These are phyloP conservation scores for Hyperopisus bebe DNA, from an alignment of 2,113 vertebrate species.

Conservation along the genomic window DNA sequence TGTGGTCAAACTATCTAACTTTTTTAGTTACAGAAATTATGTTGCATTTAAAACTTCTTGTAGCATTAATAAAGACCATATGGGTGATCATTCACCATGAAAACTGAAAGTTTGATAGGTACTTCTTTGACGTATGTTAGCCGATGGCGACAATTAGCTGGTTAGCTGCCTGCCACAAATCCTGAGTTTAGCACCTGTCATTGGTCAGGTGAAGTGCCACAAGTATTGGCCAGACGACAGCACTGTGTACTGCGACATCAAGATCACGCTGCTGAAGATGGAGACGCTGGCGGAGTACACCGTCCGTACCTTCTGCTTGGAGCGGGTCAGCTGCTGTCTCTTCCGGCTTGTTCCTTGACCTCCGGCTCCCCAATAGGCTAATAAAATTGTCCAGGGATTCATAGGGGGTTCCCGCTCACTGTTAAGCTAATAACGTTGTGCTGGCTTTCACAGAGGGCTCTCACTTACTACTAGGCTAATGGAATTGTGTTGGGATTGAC, in stretches of 20 bases:
- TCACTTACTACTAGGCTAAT: too few species aligned
- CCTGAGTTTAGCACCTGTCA: too few species aligned
- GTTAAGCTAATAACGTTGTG: background rate
- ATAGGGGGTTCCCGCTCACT: constrained; percentile 57
- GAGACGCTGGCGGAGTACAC: constrained; percentile 83
- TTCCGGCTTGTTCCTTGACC: background rate
- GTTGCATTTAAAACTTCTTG: background rate
- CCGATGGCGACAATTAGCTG: background rate
- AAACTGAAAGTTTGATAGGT: background rate
- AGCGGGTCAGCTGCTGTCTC: constrained; percentile 66
- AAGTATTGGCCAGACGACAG: constrained; percentile 95
- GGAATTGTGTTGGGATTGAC: background rate
- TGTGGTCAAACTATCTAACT: background rate
- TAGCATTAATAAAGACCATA: background rate
- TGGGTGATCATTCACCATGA: background rate
- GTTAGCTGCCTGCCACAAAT: constrained; percentile 13
- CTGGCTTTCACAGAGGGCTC: too few species aligned
- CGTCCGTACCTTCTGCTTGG: constrained; percentile 85
- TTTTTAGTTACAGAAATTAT: background rate
- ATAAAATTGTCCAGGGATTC: background rate
- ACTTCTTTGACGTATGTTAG: background rate
- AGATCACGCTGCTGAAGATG: constrained; percentile 83
- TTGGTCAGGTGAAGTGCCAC: constrained; percentile 82
- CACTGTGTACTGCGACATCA: constrained; percentile 91
- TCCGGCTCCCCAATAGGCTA: background rate